Base-by-base conservation (phyloP, 2,888 invertebrate species). In the Ceratothoa steindachneri region DNA sequence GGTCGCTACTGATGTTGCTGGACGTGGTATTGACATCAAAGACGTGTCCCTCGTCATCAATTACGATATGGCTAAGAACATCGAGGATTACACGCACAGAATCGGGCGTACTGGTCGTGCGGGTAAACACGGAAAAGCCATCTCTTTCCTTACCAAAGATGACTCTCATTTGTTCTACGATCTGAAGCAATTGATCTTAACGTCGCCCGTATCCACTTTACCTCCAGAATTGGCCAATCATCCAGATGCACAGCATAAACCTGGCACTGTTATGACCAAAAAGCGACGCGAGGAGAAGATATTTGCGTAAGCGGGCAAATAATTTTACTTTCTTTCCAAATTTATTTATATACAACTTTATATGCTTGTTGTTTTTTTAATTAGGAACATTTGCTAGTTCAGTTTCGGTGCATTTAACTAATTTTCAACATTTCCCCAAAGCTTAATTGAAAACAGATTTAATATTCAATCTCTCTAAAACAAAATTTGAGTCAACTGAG, bases 21-120 rank as follows among this genome's bases (percentile, higher is more conserved):
- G 99, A 81, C 92, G 99, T 89, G 99, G 99, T 93, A 99, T 99
- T 81, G 99, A 99, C 84, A 98, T 99, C 84, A 98, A 99, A 84
- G 98, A 99, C 85, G 99, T 99, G 1, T 96, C 97, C 5, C 88
- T 99, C 86, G 99, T 99, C 80, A 95, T 99, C 82, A 99, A 99
- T 85, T 99, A 99, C 83, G 99, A 99, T 84, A 99, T 99, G 99
- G 97, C 99, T 0, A 99, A 99, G 85, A 90, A 92, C 22, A 98
- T 99, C 82, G 99, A 99, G 88, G 90, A 75, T 19, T 81, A 81
- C 75, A 81, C 81, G 27, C 81, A 81, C 77, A 75, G 80, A 55
- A 80, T 80, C 30, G 80, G 80, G 12, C 78, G 80, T 27, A 78
- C 80, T 28, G 80, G 80, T 65, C 93, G 99, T 86, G 99, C 98